Evolutionary conservation across 1,140 invertebrate species (phyloP).

Genomic region (Drosophila sturtevanti): DNA sequence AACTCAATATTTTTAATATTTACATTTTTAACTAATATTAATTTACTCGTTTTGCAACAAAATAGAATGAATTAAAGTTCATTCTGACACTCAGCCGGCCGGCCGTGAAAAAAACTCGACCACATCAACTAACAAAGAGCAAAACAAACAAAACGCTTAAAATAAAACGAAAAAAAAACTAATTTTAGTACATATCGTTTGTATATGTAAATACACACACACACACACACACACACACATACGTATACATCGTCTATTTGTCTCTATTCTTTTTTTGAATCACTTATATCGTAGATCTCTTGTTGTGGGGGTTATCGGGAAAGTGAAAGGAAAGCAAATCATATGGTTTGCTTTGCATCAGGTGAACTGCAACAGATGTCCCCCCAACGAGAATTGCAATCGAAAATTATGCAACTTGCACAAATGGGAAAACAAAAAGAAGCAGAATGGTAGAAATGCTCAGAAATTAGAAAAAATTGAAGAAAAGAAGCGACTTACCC

Average conservation of each 20-base stretch:
- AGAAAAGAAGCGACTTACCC: constrained; percentile 45
- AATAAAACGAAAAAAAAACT: constrained; percentile 38
- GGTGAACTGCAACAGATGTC: constrained; percentile 37
- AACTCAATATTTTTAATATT: no score
- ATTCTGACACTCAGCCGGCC: not conserved
- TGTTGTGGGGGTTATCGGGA: constrained; percentile 33
- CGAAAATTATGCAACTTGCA: constrained; percentile 49
- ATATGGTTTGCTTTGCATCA: constrained; percentile 27
- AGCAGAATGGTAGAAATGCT: not conserved
- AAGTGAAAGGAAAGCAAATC: constrained; percentile 55
- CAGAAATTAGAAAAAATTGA: not conserved
- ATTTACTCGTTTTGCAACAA: not conserved
- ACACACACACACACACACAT: constrained; percentile 9
- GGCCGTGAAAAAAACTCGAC: constrained; percentile 4
- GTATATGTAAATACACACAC: constrained; percentile 21
- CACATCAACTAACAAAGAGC: constrained; percentile 26
- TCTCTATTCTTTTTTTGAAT: constrained; percentile 2
- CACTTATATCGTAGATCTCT: constrained; percentile 9
- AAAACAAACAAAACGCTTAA: constrained; percentile 38
- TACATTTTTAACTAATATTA: no score
- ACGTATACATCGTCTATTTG: not conserved
- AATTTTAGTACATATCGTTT: not conserved
- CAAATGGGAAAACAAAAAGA: not conserved
- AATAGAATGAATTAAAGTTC: not conserved
- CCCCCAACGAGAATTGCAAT: constrained; percentile 25